phyloP scores from a whole-genome alignment of 2,888 invertebrate species.

The Anthophora plumipes region DNA sequence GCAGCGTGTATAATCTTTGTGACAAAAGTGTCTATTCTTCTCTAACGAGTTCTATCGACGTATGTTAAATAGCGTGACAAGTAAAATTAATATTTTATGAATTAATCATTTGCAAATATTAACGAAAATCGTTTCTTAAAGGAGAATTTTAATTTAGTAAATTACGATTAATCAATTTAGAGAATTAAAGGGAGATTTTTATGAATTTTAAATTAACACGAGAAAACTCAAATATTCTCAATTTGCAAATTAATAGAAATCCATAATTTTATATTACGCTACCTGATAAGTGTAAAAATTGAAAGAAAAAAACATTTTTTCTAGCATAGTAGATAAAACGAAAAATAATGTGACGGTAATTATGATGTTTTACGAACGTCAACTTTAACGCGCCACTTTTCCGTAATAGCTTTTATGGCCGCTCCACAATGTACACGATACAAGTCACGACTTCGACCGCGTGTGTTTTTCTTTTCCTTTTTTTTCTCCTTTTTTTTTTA shows the following conservation, averaged over 20 bases:
- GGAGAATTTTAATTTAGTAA: too few species aligned
- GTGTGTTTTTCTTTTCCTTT: constrained; percentile 17
- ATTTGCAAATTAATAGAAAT: too few species aligned
- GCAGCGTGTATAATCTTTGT: not conserved
- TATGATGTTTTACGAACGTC: not conserved
- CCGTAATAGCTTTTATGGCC: not conserved
- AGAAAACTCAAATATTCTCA: too few species aligned
- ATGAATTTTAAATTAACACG: too few species aligned
- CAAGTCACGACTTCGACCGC: not conserved
- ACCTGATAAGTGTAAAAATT: not conserved
- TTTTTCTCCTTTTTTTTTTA: constrained; percentile 33
- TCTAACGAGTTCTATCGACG: not conserved
- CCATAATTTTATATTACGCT: not conserved
- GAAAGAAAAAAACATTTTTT: not conserved
- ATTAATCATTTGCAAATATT: too few species aligned
- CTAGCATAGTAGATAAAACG: not conserved
- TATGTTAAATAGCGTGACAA: not conserved
- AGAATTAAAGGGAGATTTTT: too few species aligned
- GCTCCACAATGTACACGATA: not conserved
- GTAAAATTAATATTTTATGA: too few species aligned
- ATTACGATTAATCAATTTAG: too few species aligned
- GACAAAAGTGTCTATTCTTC: not conserved
- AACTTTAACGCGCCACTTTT: not conserved
- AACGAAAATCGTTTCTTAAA: too few species aligned
- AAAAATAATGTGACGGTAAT: not conserved